Conservation (phyloP, 2,797 vertebrate species). For the Epinephelus malabaricus region DNA sequence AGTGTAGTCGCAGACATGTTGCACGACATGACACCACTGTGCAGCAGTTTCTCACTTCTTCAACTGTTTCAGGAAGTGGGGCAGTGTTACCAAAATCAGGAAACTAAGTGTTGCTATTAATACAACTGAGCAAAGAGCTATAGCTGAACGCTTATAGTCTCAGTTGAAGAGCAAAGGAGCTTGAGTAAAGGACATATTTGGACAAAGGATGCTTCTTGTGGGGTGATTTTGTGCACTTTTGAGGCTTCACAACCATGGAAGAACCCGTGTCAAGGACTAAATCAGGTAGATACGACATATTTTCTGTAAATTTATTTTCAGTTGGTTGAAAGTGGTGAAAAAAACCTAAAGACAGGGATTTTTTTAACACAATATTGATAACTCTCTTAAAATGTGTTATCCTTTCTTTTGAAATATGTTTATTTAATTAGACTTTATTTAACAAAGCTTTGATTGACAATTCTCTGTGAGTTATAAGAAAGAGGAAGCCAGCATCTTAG, state of each 20-base stretch:
- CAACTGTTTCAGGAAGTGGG: constrained; percentile 87
- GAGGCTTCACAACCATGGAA: constrained; percentile 67
- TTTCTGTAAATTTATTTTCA: neutral
- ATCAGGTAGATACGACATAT: constrained; percentile 64
- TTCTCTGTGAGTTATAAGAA: constrained; percentile 33
- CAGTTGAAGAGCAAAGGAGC: constrained; percentile 26
- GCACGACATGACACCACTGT: constrained; percentile 24
- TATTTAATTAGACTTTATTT: neutral
- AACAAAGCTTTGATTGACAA: constrained; percentile 8
- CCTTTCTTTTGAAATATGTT: constrained; percentile 6
- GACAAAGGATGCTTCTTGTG: constrained; percentile 40
- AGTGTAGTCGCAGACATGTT: constrained; percentile 1
- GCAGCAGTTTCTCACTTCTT: constrained; percentile 75
- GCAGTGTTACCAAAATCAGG: constrained; percentile 83
- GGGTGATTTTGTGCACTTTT: constrained; percentile 48
- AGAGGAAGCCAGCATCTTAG: constrained; percentile 64
- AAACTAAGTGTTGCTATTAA: constrained; percentile 85
- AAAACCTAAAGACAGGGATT: neutral
- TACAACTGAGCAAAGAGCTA: constrained; percentile 66
- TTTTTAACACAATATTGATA: neutral
- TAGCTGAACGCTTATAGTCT: constrained; percentile 55
- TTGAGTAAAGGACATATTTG: constrained; percentile 4
- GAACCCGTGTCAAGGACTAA: constrained; percentile 32
- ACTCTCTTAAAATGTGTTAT: neutral
- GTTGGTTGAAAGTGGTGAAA: constrained; percentile 11